Evolutionary conservation across 2,797 vertebrate genomes (phyloP).

Genomic region (Danio kyathit): DNA sequence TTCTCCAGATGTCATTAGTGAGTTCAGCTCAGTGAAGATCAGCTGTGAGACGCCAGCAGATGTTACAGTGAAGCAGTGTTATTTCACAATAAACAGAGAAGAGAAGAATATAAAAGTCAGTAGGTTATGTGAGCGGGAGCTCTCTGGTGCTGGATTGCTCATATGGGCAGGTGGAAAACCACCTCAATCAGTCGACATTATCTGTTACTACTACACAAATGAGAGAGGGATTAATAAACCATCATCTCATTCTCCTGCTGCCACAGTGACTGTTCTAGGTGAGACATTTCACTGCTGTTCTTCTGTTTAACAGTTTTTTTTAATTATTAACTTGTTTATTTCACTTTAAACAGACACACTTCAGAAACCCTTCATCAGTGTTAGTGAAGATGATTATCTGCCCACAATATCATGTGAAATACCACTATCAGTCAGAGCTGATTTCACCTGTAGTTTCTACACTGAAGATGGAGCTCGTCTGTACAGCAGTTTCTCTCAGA

Average conservation of each 20-base stretch:
- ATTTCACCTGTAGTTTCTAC: too few relatives aligned
- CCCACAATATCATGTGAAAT: too few relatives aligned
- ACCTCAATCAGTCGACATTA: conserved; percentile 46
- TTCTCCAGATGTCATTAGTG: conserved; percentile 54
- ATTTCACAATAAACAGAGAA: not conserved
- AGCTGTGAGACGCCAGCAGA: conserved; percentile 31
- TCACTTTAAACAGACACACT: not conserved
- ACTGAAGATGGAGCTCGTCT: not conserved
- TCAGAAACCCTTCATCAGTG: not conserved
- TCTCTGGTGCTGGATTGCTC: conserved; percentile 58
- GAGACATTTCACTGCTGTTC: not conserved
- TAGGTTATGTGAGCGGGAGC: conserved; percentile 7
- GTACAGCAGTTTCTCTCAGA: not conserved
- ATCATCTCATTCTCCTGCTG: conserved; percentile 16
- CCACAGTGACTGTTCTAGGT: too few relatives aligned
- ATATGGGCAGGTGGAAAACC: rapidly evolving
- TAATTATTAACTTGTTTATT: not conserved
- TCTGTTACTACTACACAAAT: conserved; percentile 33
- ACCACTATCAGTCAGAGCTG: too few relatives aligned
- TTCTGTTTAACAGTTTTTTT: not conserved
- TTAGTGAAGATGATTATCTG: rapidly evolving
- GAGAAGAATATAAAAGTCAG: rapidly evolving
- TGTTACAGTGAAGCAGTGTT: conserved; percentile 39
- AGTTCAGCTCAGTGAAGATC: conserved; percentile 57
- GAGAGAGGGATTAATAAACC: rapidly evolving